A percentile compares a stretch with the other conserved stretches of the same genome.
Evolutionary conservation across 30 jellyfish, hydroid and myxozoan genomes (phyloP).

Genomic region (Cassiopea andromeda): DNA sequence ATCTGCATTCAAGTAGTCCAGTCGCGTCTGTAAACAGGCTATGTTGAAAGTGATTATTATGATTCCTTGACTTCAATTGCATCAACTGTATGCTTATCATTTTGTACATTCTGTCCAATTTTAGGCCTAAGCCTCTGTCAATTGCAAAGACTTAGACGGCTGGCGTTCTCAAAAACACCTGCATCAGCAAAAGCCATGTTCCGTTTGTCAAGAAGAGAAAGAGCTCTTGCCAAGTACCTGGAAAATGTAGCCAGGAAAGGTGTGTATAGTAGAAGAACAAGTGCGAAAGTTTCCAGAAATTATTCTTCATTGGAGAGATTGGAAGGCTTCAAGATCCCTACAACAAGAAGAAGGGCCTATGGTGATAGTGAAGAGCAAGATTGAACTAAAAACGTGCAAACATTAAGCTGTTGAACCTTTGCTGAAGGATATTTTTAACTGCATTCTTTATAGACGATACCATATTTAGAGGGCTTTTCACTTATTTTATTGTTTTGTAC

Average conservation of each 20-base stretch:
- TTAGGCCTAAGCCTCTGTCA: slow-evolving; percentile 9
- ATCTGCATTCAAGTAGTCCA: no score
- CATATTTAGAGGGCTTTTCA: no score
- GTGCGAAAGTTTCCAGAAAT: slow-evolving; percentile 11
- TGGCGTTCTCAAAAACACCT: slow-evolving; percentile 33
- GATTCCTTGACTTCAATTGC: no score
- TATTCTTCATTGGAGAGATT: slow-evolving; percentile 19
- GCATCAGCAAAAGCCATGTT: slow-evolving; percentile 17
- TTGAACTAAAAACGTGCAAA: no score
- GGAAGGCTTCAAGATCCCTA: slow-evolving; percentile 24
- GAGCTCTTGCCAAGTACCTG: slow-evolving; percentile 14
- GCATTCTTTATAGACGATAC: no score
- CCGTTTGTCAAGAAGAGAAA: slow-evolving; percentile 4
- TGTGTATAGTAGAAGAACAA: background rate
- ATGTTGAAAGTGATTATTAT: no score
- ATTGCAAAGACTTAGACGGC: background rate
- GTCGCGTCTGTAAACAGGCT: no score
- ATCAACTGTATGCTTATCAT: background rate
- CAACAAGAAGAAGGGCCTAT: background rate
- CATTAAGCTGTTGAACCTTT: no score
- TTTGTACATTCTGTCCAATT: background rate
- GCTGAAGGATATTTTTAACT: no score
- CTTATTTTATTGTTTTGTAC: no score
- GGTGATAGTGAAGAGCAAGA: slow-evolving; percentile 24
- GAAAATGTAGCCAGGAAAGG: slow-evolving; percentile 44